These are phyloP conservation scores for Urocynchramus pylzowi DNA, from an alignment of 2,113 vertebrate genomes.

Conservation along the genomic window DNA sequence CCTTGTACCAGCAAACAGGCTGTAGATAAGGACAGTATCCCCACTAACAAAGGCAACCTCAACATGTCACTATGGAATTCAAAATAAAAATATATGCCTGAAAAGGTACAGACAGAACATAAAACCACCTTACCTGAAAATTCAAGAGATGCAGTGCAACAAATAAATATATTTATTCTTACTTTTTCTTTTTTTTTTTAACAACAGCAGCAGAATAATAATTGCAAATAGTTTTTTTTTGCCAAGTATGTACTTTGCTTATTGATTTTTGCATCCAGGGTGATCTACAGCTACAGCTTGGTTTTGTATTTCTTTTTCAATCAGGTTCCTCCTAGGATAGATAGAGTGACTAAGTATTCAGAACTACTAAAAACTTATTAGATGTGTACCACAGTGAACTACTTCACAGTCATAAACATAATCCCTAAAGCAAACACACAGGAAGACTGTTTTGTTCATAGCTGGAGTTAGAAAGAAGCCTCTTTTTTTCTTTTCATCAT, in stretches of 20 bases:
- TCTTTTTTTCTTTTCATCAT: background rate
- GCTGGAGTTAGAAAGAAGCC: background rate
- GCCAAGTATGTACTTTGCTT: background rate
- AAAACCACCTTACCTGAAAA: background rate
- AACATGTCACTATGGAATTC: background rate
- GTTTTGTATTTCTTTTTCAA: background rate
- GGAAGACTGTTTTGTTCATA: background rate
- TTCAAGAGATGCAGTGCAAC: background rate
- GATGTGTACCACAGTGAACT: slow-evolving; percentile 36
- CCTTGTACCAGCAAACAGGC: background rate
- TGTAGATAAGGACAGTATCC: background rate
- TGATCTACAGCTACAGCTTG: slow-evolving; percentile 29
- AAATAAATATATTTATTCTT: slow-evolving; percentile 39
- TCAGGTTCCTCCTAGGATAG: background rate
- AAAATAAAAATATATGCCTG: background rate
- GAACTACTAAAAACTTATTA: slow-evolving; percentile 39
- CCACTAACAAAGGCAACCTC: background rate
- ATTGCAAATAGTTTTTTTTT: background rate
- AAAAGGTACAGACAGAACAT: background rate
- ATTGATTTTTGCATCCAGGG: background rate
- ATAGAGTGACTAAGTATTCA: slow-evolving; percentile 13
- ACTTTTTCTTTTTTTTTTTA: slow-evolving; percentile 25
- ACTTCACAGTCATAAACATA: slow-evolving; percentile 38
- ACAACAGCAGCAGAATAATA: background rate
- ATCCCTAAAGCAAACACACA: slow-evolving; percentile 6